Percentiles rank a stretch among this genome's conserved stretches.
Conservation (phyloP, 2,888 invertebrate genomes). For the Adela reaumurella region DNA sequence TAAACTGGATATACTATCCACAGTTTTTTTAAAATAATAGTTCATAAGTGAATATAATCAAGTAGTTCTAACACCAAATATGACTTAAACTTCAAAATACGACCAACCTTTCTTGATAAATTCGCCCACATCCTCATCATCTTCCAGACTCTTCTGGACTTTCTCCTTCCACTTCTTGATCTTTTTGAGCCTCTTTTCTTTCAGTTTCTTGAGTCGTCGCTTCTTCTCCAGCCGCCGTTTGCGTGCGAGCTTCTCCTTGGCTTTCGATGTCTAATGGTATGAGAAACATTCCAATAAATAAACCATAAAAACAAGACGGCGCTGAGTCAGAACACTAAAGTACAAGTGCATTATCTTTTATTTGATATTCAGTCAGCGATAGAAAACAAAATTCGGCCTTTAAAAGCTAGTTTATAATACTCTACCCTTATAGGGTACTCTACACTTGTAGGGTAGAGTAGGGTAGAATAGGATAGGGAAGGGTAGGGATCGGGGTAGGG, state of each 20-base stretch:
- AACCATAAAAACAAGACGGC: no score
- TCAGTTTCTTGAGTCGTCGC: slow-evolving; percentile 29
- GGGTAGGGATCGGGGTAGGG: no score
- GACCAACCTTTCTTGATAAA: slow-evolving; percentile 16
- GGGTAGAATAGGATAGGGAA: no score
- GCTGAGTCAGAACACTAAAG: no score
- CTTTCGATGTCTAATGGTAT: background rate
- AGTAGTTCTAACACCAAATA: no score
- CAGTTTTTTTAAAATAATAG: no score
- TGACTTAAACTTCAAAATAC: no score
- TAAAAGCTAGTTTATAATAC: background rate
- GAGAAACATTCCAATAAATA: no score
- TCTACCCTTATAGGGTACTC: no score
- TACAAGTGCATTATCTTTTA: slow-evolving; percentile 8
- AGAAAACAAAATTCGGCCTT: background rate
- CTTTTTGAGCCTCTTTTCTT: slow-evolving; percentile 33
- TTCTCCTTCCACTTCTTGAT: slow-evolving; percentile 18
- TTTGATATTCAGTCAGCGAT: background rate
- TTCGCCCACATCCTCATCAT: slow-evolving; percentile 20
- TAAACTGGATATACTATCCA: no score
- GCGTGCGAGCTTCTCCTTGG: slow-evolving; percentile 27
- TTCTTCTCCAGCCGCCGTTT: slow-evolving; percentile 28
- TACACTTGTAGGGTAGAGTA: no score
- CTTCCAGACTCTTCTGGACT: slow-evolving; percentile 11
- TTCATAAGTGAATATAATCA: no score